Evolutionary conservation across 2,888 invertebrate genomes (phyloP).

Genomic region (Liodrosophila aerea): DNA sequence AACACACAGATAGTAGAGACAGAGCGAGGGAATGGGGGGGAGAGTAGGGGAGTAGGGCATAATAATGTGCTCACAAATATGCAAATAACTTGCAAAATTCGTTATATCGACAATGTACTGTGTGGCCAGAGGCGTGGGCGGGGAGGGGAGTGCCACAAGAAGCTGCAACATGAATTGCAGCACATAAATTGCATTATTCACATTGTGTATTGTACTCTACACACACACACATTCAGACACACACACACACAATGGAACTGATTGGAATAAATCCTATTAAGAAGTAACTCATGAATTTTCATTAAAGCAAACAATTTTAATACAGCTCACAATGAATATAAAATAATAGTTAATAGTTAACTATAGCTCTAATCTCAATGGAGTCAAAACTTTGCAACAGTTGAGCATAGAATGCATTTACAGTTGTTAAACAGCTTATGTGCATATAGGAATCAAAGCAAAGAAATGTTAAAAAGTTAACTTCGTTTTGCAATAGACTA

Average conservation of each 20-base stretch:
- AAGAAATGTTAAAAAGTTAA: too few relatives aligned
- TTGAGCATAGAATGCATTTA: too few relatives aligned
- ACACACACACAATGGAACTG: conserved; percentile 47
- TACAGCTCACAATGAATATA: neutral
- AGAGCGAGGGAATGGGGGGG: neutral
- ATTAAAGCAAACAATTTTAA: conserved; percentile 13
- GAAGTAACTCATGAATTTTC: conserved; percentile 18
- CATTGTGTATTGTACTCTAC: conserved; percentile 48
- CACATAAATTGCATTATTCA: conserved; percentile 60
- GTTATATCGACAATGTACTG: conserved; percentile 48
- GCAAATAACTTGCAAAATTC: conserved; percentile 71
- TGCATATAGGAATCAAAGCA: too few relatives aligned
- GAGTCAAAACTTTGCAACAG: too few relatives aligned
- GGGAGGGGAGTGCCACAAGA: neutral
- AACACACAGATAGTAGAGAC: neutral
- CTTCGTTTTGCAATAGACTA: too few relatives aligned
- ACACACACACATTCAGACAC: conserved; percentile 11
- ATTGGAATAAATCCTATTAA: conserved; percentile 48
- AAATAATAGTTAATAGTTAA: neutral
- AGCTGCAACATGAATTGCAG: conserved; percentile 50
- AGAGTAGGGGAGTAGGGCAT: conserved; percentile 6
- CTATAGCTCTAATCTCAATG: too few relatives aligned
- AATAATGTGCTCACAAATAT: conserved; percentile 62
- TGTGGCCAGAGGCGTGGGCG: neutral
- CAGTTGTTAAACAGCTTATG: too few relatives aligned